Evolutionary conservation across 2,888 invertebrate species (phyloP), one percentile per base, ranked within the genome.

Genomic region (Ecliptopera silaceata): DNA sequence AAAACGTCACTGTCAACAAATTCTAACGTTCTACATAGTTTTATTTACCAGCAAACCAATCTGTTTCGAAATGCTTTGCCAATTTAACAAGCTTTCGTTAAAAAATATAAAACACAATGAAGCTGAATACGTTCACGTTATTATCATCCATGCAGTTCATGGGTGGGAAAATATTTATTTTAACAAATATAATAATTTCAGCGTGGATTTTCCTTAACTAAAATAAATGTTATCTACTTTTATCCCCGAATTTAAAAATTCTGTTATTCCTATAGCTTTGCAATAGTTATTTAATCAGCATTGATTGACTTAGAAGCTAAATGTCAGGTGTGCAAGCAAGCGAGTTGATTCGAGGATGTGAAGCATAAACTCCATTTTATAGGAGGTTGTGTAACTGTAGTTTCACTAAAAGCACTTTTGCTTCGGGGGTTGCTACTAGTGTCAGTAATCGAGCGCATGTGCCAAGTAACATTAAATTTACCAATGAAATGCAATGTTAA

Each of bases 21-120:
- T 56, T 45, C 61, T 61, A 64, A 61, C 60, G 56, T 59, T 65
- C n/a, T n/a, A n/a, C n/a, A 61, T 65, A 68, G 54, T 61, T 44
- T 45, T 18, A 46, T 45, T 63, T 59, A 57, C 59, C 61, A 62
- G 56, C 51, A 17, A 57, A 54, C 57, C 60, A 64, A 67, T 65
- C 61, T 67, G 61, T 70, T 66, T 61, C 48, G 43, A 53, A 65
- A 64, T 56, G 56, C 63, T 62, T 64, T 61, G 57, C 61, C 63
- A 59, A 66, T 67, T 56, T 55, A 51, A 63, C 32, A 29, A 29
- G 13, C 17, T 26, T 15, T 13, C 45, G 12, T 20, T 36, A 46
- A 46, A 46, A 46, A 4, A 26, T 22, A 22, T 11, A 36, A 13
- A 36, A 22, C 13, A 47, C 36, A 36, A 47, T 47, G 36, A n/a